Evolutionary conservation across 2,888 invertebrate species (phyloP), one percentile per base, ranked within the genome.

Genomic region (Pandemis heparana): DNA sequence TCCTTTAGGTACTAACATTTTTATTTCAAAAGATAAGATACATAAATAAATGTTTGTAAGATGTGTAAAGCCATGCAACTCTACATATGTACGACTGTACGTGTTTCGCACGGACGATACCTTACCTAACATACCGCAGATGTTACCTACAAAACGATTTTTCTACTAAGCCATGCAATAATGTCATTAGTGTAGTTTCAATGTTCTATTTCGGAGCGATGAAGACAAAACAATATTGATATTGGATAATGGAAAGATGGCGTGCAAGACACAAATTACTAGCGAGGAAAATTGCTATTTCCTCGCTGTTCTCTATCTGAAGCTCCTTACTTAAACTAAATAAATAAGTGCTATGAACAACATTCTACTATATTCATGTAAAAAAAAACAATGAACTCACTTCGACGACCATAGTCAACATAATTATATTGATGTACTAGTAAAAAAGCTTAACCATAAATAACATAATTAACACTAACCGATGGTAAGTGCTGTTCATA

Each of bases 191-290:
- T 83, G 81, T 81, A 84, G 84, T 88, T 87, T 89, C 83, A 80
- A 85, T 87, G 83, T 86, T 88, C 82, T 82, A 89, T 89, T 90
- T 85, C 87, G 84, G 86, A 87, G 82, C 87, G 88, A 91, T 89
- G 92, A 91, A 92, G 91, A 92, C 90, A 87, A 89, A 92, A 90
- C 89, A 92, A 91, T 93, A 92, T 92, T 93, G 92, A 91, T 92
- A 92, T 91, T 92, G 86, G 89, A 88, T 93, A 92, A 93, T 93
- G 92, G 91, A 91, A 91, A 92, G 90, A 91, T 93, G 82, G 92
- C 93, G 92, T 93, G 92, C 85, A 83, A 82, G 81, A 84, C 87
- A 88, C 85, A 87, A 88, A 91, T 92, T 92, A 92, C 87, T 81
- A 81, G 78, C 78, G 81, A 86, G 86, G 89, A 89, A 92, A 91